phyloP scores from a whole-genome alignment of 2,113 vertebrate species.

The Tragelaphus scriptus region DNA sequence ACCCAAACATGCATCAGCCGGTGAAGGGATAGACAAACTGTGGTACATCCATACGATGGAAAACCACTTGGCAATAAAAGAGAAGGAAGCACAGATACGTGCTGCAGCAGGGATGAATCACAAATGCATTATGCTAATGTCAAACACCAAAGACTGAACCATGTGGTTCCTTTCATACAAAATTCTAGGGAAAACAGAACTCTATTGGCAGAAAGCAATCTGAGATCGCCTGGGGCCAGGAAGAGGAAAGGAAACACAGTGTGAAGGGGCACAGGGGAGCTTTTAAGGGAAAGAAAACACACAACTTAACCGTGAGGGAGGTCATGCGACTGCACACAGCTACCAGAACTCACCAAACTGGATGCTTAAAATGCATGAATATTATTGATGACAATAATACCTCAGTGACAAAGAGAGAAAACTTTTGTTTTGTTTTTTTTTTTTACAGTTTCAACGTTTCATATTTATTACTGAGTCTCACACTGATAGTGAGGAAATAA shows the following conservation, averaged over 20 bases:
- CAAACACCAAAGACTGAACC: not conserved
- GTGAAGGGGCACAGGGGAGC: not conserved
- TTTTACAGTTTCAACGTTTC: no score
- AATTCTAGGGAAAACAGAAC: not conserved
- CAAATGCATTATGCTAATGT: fast-evolving
- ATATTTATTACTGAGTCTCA: no score
- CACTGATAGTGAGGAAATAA: no score
- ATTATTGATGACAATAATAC: not conserved
- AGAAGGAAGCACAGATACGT: fast-evolving
- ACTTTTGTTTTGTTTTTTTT: no score
- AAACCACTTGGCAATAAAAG: not conserved
- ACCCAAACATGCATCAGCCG: no score
- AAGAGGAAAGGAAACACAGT: not conserved
- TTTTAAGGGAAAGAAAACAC: no score
- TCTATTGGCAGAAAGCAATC: no score
- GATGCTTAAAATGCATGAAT: not conserved
- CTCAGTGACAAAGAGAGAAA: not conserved
- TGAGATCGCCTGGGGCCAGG: not conserved
- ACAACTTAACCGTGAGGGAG: fast-evolving
- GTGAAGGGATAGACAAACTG: fast-evolving
- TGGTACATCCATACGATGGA: fast-evolving
- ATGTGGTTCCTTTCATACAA: fast-evolving
- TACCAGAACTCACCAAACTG: not conserved
- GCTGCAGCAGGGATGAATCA: fast-evolving
- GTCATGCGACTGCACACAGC: fast-evolving